These are phyloP conservation scores for Caradrina kadenii DNA, from an alignment of 2,888 invertebrate species.

Conservation along the genomic window DNA sequence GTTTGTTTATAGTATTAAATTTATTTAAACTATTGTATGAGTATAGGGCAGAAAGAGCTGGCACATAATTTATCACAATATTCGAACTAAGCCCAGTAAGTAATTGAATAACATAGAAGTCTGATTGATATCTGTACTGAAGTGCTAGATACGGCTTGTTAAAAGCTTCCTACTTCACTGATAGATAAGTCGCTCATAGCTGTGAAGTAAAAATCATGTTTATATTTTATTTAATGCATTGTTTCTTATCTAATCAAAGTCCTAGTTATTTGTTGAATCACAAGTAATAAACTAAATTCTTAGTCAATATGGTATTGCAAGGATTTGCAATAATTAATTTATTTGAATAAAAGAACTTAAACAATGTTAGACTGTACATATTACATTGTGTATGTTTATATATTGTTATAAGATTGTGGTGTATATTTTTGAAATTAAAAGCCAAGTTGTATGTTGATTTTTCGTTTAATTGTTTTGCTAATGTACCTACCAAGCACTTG, in stretches of 20 bases:
- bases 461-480: conserved; percentile 39
- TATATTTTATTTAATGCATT: conserved; percentile 11
- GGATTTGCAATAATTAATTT: conserved; percentile 55
- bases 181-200: conserved; percentile 23
- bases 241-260: conserved; percentile 36
- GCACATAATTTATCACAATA: conserved; percentile 33
- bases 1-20: conserved; percentile 57
- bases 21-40: conserved; percentile 27
- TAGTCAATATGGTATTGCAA: conserved; percentile 59
- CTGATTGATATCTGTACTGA: conserved; percentile 29
- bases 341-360: conserved; percentile 53
- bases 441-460: conserved; percentile 74
- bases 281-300: conserved; percentile 34
- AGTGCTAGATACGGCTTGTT: conserved; percentile 44
- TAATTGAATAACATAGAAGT: conserved; percentile 16
- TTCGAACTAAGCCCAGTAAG: conserved; percentile 6
- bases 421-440: conserved; percentile 87
- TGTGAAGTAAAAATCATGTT: conserved; percentile 24
- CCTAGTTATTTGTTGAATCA: conserved; percentile 36
- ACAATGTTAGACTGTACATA: conserved; percentile 65
- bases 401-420: conserved; percentile 79
- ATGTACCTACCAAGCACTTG: neutral
- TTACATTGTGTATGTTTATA: conserved; percentile 65
- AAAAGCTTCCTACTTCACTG: conserved; percentile 22
- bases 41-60: conserved; percentile 4